Conservation (phyloP, 2,888 invertebrate species). For the Drosophila flavopinicola region DNA sequence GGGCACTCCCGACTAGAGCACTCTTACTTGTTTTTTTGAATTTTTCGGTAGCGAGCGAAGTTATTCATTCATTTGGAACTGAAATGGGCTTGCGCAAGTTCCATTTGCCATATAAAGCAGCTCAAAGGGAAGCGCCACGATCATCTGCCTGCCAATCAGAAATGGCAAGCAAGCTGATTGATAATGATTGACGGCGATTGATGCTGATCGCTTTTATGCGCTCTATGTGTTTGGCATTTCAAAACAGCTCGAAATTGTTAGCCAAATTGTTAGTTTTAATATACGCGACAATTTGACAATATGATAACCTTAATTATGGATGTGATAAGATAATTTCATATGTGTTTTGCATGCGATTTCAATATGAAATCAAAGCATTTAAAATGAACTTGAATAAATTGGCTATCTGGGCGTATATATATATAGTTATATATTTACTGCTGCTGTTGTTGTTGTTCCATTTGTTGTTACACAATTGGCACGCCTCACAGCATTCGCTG, state of each 20-base stretch:
- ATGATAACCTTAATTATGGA: slow-evolving; percentile 16
- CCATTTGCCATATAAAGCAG: slow-evolving; percentile 45
- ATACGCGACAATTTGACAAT: slow-evolving; percentile 22
- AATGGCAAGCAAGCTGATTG: slow-evolving; percentile 53
- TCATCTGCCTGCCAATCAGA: slow-evolving; percentile 29
- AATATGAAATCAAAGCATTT: slow-evolving; percentile 4
- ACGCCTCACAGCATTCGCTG: slow-evolving; percentile 54
- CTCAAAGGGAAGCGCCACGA: slow-evolving; percentile 60
- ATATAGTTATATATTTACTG: slow-evolving; percentile 20
- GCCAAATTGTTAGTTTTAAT: slow-evolving; percentile 10
- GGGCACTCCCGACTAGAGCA: too few species aligned
- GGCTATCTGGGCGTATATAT: slow-evolving; percentile 37
- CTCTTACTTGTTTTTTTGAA: too few species aligned
- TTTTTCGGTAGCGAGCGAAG: not conserved
- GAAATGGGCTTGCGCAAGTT: slow-evolving; percentile 45
- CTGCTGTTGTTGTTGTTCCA: slow-evolving; percentile 20
- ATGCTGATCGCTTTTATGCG: slow-evolving; percentile 8
- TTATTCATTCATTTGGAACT: slow-evolving; percentile 48
- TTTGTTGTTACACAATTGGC: slow-evolving; percentile 49
- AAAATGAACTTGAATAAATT: slow-evolving; percentile 29
- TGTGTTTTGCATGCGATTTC: slow-evolving; percentile 8
- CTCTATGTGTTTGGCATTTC: not conserved
- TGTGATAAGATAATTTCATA: slow-evolving; percentile 9
- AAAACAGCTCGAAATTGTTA: slow-evolving; percentile 1
- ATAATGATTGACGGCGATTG: slow-evolving; percentile 45